Evolutionary conservation across 2,113 vertebrate species (phyloP).

Genomic region (Rhinichthys klamathensis): DNA sequence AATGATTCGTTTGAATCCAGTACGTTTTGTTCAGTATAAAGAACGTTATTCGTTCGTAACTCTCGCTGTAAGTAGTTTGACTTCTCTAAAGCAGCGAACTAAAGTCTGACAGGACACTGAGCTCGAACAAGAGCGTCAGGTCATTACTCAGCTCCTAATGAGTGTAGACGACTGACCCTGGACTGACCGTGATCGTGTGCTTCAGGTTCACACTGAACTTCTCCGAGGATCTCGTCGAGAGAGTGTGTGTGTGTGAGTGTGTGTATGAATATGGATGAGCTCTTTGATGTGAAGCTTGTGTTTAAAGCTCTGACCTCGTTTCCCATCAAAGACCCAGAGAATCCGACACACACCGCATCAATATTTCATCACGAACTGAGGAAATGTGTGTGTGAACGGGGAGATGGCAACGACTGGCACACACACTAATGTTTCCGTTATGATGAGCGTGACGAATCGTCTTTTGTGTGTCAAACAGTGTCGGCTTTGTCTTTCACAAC

Average conservation of each 20-base stretch:
- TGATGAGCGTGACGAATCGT: constrained; percentile 5
- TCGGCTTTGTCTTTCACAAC: constrained; percentile 4
- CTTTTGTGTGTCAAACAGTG: constrained; percentile 25
- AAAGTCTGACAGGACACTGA: too few species aligned
- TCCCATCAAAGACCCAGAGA: constrained; percentile 45
- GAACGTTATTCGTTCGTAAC: neutral
- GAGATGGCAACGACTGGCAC: constrained; percentile 20
- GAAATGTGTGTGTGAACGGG: neutral
- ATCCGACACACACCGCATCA: constrained; percentile 28
- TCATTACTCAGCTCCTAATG: neutral
- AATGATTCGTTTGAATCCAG: neutral
- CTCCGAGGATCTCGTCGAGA: too few species aligned
- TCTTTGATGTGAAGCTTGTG: constrained; percentile 34
- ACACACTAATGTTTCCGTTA: constrained; percentile 35
- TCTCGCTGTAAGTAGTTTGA: too few species aligned
- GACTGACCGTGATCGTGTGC: neutral
- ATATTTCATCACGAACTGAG: constrained; percentile 38
- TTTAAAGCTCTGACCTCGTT: constrained; percentile 47
- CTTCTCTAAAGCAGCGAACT: too few species aligned
- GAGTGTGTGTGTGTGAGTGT: too few species aligned
- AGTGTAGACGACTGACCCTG: neutral
- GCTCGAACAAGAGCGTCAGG: neutral
- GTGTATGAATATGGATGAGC: constrained; percentile 27
- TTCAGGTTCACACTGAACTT: too few species aligned
- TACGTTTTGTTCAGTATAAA: too few species aligned